Base-by-base conservation (phyloP, 2,113 vertebrate species). In the Phycodurus eques region DNA sequence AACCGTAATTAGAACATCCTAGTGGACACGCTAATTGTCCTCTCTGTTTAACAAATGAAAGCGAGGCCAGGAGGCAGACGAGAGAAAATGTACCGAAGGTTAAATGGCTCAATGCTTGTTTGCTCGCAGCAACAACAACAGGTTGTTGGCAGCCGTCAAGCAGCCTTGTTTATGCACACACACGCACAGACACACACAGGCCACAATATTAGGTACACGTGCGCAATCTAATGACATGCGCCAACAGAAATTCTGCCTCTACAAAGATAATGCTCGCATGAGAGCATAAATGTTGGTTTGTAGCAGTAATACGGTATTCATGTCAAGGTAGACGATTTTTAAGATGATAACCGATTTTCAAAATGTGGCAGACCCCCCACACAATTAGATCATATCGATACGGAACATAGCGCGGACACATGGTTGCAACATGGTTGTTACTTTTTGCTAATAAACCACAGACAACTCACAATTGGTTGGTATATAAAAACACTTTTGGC, bases 1-100 rank as follows among this genome's bases (percentile, higher is more conserved):
- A 91, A 88, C 87, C 87, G 84, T 91, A 88, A 91, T 91, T 91
- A 91, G 76, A 88, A 80, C 71, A 80, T 83, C 75, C 87, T 78
- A 79, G 78, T 77, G 79, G 83, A 88, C 74, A 71, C 83, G 46
- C 75, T 88, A 91, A 91, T 89, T 88, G 85, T 88, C 71, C 79
- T 86, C 74, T 79, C 76, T 15, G 56, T 83, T 78, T 74, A 76
- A 76, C 66, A 74, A 77, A 77, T 8, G 60, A 72, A 79, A 74
- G 67, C 68, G 56, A 67, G 68, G n/a, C 42, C 31, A n/a, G 46
- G 71, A 31, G 33, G 20, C 53, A 22, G 65, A 47, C 64, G 67
- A 53, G 63, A 62, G 65, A 68, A 59, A 74, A 67, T 47, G 66
- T 46, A 73, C 51, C 22, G 73, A 75, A 73, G 80, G 75, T 82